Conservation (phyloP, 2,888 invertebrate genomes). For the Calephelis perditalis region DNA sequence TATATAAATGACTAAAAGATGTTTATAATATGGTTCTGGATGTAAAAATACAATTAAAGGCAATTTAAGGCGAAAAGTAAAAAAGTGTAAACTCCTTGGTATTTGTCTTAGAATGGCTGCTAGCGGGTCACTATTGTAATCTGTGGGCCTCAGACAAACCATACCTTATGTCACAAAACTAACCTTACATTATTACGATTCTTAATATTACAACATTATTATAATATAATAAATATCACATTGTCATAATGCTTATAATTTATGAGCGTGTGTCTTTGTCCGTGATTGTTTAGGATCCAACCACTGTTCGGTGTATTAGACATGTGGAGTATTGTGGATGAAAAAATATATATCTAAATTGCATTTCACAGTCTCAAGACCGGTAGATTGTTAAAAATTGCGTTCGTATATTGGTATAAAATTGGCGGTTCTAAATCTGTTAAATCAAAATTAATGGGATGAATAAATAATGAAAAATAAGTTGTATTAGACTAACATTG, state of each 20-base stretch:
- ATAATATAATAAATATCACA: conserved; percentile 75
- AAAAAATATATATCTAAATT: conserved; percentile 59
- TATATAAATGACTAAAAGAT: conserved; percentile 78
- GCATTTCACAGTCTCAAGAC: conserved; percentile 34
- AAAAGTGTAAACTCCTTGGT: conserved; percentile 66
- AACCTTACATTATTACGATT: conserved; percentile 71
- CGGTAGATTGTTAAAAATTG: conserved; percentile 47
- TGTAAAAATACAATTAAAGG: conserved; percentile 74
- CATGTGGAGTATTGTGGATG: conserved; percentile 57
- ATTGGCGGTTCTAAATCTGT: conserved; percentile 62
- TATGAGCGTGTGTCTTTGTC: conserved; percentile 79
- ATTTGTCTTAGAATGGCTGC: conserved; percentile 72
- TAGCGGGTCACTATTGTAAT: conserved; percentile 74
- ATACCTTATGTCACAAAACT: conserved; percentile 59
- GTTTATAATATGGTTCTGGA: conserved; percentile 77
- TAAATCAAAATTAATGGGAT: conserved; percentile 64
- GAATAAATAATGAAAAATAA: conserved; percentile 52
- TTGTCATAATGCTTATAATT: conserved; percentile 79
- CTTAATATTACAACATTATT: conserved; percentile 73
- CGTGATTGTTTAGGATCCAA: conserved; percentile 74
- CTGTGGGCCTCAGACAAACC: conserved; percentile 70
- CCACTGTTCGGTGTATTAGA: conserved; percentile 75
- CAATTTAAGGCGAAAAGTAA: conserved; percentile 62
- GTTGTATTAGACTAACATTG: conserved; percentile 58
- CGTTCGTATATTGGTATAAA: conserved; percentile 52